These are phyloP conservation scores for Falco rusticolus DNA, from an alignment of 2,797 vertebrate genomes.

Conservation along the genomic window DNA sequence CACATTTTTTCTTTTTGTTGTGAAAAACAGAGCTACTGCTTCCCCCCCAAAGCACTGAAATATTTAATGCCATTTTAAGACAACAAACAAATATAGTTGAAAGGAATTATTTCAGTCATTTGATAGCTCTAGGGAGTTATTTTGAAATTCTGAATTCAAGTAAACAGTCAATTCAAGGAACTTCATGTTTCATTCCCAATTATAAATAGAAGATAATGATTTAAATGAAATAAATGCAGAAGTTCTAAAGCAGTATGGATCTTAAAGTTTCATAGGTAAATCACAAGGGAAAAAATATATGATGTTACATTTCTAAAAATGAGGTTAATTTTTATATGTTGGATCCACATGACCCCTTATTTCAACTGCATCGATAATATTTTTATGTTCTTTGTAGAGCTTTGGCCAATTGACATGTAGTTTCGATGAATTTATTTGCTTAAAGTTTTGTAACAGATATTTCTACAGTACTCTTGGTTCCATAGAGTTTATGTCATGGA, in stretches of 20 bases:
- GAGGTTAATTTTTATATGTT: not conserved
- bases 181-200: not conserved
- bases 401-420: not conserved
- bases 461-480: not conserved
- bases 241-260: not conserved
- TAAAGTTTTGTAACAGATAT: not conserved
- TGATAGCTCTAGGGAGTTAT: not conserved
- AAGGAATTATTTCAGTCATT: not conserved
- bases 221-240: not conserved
- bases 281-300: not conserved
- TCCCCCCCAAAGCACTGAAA: not conserved
- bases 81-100: not conserved
- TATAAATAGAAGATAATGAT: not conserved
- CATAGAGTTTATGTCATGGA: not conserved
- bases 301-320: not conserved
- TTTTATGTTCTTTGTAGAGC: not conserved
- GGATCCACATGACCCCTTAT: not conserved
- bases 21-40: not conserved
- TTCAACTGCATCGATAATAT: not conserved
- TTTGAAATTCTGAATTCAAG: not conserved
- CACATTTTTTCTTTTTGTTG: rapidly evolving
- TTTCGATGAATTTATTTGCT: not conserved
- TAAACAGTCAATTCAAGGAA: not conserved
- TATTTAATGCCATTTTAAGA: not conserved
- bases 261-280: not conserved